A percentile compares a stretch with the other conserved stretches of the same genome.
These are phyloP conservation scores for Epizoanthus scotinus DNA, from an alignment of 92 coral and sea anemone species.

Conservation along the genomic window DNA sequence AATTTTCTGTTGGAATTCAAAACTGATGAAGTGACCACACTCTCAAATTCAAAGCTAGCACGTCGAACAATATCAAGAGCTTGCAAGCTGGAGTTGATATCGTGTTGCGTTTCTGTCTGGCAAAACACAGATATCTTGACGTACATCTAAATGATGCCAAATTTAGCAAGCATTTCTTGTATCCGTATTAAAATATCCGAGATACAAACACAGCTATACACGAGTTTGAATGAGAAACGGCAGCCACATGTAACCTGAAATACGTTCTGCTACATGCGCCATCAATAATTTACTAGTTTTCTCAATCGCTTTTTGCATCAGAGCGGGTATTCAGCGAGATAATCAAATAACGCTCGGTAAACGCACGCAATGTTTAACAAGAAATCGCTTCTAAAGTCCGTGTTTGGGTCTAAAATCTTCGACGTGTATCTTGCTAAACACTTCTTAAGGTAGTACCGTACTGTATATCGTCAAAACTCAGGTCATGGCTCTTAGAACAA, in stretches of 20 bases:
- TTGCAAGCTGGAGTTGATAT: background rate
- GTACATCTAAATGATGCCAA: constrained; percentile 30
- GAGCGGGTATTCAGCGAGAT: constrained; percentile 1
- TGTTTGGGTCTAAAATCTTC: background rate
- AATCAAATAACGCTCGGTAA: no score
- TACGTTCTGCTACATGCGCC: background rate
- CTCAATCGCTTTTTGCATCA: constrained; percentile 3
- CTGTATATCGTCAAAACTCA: background rate
- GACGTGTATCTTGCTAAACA: background rate
- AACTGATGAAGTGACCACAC: constrained; percentile 11
- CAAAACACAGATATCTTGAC: constrained; percentile 19
- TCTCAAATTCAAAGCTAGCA: background rate
- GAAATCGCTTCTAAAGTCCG: background rate
- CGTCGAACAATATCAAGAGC: background rate
- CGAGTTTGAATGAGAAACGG: background rate
- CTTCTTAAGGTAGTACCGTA: background rate
- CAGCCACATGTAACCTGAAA: background rate
- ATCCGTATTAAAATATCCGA: background rate
- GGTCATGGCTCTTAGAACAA: background rate
- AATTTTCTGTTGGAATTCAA: background rate
- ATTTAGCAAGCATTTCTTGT: background rate
- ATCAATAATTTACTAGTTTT: constrained; percentile 30
- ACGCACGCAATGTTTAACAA: constrained; percentile 1
- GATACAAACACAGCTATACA: background rate
- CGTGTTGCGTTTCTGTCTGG: constrained; percentile 35